A percentile compares a stretch with the other conserved stretches of the same genome.
phyloP scores from a whole-genome alignment of 1,140 invertebrate species.

The Drosophila subobscura region DNA sequence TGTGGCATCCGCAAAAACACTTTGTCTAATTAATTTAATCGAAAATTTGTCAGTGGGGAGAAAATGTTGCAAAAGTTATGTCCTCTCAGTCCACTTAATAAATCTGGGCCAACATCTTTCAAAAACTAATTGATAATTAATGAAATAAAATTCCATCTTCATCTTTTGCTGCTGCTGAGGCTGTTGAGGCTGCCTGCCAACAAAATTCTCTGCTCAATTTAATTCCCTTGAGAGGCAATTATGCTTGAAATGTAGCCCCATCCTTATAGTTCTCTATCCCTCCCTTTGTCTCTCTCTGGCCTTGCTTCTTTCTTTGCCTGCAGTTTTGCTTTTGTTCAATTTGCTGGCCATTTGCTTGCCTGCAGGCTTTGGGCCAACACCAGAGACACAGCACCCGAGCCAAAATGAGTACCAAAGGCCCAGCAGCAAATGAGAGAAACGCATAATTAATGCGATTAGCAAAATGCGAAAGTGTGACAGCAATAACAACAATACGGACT shows the following conservation, averaged over 20 bases:
- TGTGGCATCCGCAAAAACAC: constrained; percentile 36
- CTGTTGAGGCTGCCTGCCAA: constrained; percentile 16
- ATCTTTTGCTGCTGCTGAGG: constrained; percentile 22
- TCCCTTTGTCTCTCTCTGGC: constrained; percentile 1
- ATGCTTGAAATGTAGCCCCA: constrained; percentile 48
- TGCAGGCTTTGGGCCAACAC: constrained; percentile 48
- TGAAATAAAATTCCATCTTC: constrained; percentile 69
- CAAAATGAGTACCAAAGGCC: constrained; percentile 55
- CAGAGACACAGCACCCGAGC: constrained; percentile 9
- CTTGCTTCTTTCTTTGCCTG: constrained; percentile 29
- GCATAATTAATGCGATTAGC: constrained; percentile 82
- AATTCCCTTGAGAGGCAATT: constrained; percentile 78
- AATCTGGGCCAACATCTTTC: constrained; percentile 70
- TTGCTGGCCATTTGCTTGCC: constrained; percentile 56
- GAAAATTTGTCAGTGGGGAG: constrained; percentile 44
- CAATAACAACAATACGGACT: constrained; percentile 72
- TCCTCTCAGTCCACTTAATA: constrained; percentile 54
- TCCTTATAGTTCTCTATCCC: neutral
- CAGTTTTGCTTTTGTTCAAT: constrained; percentile 63
- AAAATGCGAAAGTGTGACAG: constrained; percentile 74
- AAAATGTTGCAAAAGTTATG: constrained; percentile 43
- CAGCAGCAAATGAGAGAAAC: constrained; percentile 72
- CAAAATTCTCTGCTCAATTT: constrained; percentile 61
- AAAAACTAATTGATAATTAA: constrained; percentile 82
- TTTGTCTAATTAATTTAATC: constrained; percentile 67